Conservation (phyloP, 2,113 vertebrate species). For the Dryoscopus gambensis region DNA sequence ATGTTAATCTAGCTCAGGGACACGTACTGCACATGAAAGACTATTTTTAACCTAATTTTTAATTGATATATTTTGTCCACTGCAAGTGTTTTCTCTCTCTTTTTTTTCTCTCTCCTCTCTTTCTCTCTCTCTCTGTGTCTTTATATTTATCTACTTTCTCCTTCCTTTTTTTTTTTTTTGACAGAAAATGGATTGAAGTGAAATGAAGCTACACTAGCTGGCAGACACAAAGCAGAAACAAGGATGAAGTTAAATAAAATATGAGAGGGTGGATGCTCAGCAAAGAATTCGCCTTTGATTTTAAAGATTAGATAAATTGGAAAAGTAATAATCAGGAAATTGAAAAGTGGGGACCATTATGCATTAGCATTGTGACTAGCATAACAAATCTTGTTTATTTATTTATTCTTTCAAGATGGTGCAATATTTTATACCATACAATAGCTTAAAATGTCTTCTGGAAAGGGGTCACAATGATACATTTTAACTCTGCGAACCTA, state of each 20-base stretch:
- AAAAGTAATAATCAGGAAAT: constrained; percentile 69
- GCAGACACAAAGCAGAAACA: constrained; percentile 20
- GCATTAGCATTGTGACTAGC: constrained; percentile 49
- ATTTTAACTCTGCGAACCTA: neutral
- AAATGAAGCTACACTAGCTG: constrained; percentile 13
- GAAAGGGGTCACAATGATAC: neutral
- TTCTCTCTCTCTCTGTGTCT: neutral
- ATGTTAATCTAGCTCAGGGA: constrained; percentile 82
- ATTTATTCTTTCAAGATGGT: neutral
- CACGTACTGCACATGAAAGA: constrained; percentile 79
- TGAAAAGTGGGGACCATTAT: constrained; percentile 55
- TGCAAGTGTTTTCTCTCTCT: neutral
- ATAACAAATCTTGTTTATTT: constrained; percentile 38
- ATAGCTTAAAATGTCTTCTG: neutral
- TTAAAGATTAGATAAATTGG: constrained; percentile 63
- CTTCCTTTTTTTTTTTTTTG: neutral
- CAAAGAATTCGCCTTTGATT: constrained; percentile 34
- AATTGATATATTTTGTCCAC: constrained; percentile 61
- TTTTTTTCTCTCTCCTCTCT: neutral
- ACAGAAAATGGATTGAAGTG: neutral
- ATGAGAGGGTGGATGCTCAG: neutral
- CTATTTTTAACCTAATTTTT: constrained; percentile 63
- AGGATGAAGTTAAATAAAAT: constrained; percentile 23
- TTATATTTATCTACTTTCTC: neutral
- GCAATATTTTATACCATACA: constrained; percentile 11